A percentile compares a stretch with the other conserved stretches of the same genome.
phyloP scores from a whole-genome alignment of 1,140 invertebrate species.

The Trichomalopsis sarcophagae region DNA sequence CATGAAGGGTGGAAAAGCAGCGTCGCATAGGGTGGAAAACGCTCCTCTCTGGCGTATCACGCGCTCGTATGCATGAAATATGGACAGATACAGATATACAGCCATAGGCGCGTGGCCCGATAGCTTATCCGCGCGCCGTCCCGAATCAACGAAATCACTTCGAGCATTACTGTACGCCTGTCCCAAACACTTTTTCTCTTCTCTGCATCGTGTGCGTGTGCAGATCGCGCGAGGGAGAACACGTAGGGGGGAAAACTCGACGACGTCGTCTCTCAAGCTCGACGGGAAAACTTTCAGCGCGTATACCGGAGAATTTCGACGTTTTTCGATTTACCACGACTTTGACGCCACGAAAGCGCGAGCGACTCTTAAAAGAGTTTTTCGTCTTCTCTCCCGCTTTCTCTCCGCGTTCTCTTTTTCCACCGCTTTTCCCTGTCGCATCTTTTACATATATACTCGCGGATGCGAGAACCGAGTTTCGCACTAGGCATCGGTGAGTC shows the following conservation, averaged over 20 bases:
- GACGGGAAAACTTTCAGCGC: slow-evolving; percentile 32
- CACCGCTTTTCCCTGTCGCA: neutral
- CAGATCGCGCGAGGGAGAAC: neutral
- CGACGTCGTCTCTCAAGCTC: slow-evolving; percentile 17
- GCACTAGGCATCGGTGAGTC: too few species aligned
- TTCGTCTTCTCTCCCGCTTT: neutral
- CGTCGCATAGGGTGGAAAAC: slow-evolving; percentile 38
- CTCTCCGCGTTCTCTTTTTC: neutral
- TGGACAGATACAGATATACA: neutral
- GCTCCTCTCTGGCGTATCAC: slow-evolving; percentile 42
- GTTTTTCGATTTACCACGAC: slow-evolving; percentile 42
- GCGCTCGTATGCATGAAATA: slow-evolving; percentile 6
- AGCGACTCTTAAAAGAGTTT: slow-evolving; percentile 42
- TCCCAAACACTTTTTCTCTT: neutral
- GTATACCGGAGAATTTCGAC: slow-evolving; percentile 16
- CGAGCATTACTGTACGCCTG: neutral
- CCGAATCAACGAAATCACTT: slow-evolving; percentile 42
- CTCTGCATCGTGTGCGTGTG: neutral
- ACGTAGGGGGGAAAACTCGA: neutral
- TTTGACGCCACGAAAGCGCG: neutral
- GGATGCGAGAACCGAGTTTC: too few species aligned
- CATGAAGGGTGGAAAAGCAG: slow-evolving; percentile 35
- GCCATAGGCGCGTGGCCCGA: neutral
- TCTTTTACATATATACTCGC: too few species aligned
- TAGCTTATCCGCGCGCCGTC: slow-evolving; percentile 25